Conservation (phyloP, 2,888 invertebrate species). For the Eremobia ochroleuca region DNA sequence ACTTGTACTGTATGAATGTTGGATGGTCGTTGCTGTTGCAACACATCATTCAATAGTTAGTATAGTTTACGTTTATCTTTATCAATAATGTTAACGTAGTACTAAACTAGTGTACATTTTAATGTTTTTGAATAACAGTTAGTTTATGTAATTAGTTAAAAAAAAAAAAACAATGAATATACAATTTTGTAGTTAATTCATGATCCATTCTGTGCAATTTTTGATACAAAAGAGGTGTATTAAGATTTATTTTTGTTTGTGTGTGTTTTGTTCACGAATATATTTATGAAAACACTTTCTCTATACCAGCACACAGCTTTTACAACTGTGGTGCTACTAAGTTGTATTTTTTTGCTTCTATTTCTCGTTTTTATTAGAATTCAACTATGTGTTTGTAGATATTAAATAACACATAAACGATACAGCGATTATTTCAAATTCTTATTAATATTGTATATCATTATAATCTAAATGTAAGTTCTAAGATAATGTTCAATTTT, state of each 20-base stretch:
- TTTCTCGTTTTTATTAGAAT: constrained; percentile 31
- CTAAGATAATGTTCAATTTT: constrained; percentile 22
- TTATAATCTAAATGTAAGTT: not conserved
- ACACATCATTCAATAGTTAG: constrained; percentile 33
- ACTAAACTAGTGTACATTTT: constrained; percentile 43
- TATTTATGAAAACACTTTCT: constrained; percentile 32
- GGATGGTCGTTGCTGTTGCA: constrained; percentile 32
- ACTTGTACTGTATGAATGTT: constrained; percentile 40
- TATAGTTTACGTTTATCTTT: constrained; percentile 39
- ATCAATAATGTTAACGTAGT: constrained; percentile 53
- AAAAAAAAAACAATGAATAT: constrained; percentile 24
- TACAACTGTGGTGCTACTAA: constrained; percentile 74
- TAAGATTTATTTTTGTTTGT: constrained; percentile 10
- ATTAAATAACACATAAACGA: constrained; percentile 28
- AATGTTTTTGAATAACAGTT: constrained; percentile 38
- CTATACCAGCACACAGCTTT: constrained; percentile 45
- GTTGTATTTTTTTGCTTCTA: constrained; percentile 55
- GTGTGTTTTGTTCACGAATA: constrained; percentile 28
- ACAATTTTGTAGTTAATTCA: constrained; percentile 27
- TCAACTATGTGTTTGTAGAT: constrained; percentile 41
- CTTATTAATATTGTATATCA: constrained; percentile 34
- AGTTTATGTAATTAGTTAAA: constrained; percentile 38
- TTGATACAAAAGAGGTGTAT: constrained; percentile 29
- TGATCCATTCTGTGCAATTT: constrained; percentile 48
- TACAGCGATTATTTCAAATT: constrained; percentile 33